Percentiles rank a stretch among this genome's conserved stretches.
phyloP scores from a whole-genome alignment of 2,113 vertebrate species.

The Romanogobio albipinnatus region DNA sequence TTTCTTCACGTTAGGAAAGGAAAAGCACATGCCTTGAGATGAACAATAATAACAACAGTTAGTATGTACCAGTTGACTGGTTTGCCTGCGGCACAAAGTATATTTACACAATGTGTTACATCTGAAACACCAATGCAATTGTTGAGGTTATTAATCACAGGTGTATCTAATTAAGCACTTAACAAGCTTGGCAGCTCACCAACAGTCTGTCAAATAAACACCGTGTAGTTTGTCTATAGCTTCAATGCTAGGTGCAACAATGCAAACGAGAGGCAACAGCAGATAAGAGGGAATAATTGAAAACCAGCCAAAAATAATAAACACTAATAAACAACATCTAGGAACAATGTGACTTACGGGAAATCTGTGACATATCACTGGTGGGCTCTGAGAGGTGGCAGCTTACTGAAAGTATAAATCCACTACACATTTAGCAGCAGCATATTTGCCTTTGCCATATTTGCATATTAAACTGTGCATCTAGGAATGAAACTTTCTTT shows the following conservation, averaged over 20 bases:
- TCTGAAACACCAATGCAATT: constrained; percentile 60
- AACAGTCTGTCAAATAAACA: constrained; percentile 56
- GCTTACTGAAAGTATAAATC: constrained; percentile 58
- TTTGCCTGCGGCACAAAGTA: background rate
- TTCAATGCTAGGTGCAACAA: background rate
- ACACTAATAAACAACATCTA: constrained; percentile 8
- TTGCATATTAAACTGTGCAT: constrained; percentile 60
- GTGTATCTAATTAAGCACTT: constrained; percentile 68
- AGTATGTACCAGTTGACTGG: background rate
- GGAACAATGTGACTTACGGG: background rate
- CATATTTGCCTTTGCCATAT: constrained; percentile 47
- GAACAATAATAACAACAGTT: background rate
- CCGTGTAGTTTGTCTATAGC: constrained; percentile 46
- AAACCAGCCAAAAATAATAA: background rate
- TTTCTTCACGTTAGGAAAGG: background rate
- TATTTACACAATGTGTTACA: constrained; percentile 5
- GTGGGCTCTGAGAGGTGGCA: constrained; percentile 42
- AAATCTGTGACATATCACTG: constrained; percentile 47
- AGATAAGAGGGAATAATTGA: background rate
- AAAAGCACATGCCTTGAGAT: background rate
- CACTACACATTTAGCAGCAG: constrained; percentile 49
- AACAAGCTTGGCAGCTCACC: constrained; percentile 64
- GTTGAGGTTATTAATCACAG: constrained; percentile 67
- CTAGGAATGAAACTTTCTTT: constrained; percentile 64
- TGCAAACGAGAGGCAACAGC: background rate